Evolutionary conservation across 1,140 invertebrate genomes (phyloP), one percentile per base, ranked within the genome.

Genomic region (Scaptodrosophila lebanonensis): DNA sequence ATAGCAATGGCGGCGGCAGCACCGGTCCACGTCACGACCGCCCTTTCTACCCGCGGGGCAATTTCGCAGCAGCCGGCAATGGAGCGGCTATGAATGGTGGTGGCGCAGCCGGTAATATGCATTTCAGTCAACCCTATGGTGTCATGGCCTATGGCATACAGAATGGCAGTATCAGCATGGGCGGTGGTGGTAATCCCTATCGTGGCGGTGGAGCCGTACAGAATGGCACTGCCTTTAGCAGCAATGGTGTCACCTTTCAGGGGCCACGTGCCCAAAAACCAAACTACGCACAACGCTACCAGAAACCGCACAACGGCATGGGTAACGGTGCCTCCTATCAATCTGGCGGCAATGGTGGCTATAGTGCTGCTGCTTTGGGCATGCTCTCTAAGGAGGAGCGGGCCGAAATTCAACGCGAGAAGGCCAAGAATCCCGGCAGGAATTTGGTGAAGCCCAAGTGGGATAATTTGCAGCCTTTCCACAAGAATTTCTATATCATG

Each of bases 401-500:
- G 13, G 88, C 90, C 35, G 91, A 91, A 77, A 67, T 91, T 62
- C 90, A 91, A 61, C 90, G 90, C 48, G 88, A 90, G 65, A 91
- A 91, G 77, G 90, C 89, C 15, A 92, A 92, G 73, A 91, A 91
- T 75, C 92, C 95, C 15, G 96, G 95, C 40, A 92, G 93, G 45
- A 90, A 90, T 42, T 87, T 98, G 32, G 90, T 93, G 2, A 95
- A 95, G 83, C 95, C 95, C 4, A 91, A 90, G 52, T 98, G 96
- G 96, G 94, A 97, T 65, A 90, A 92, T 47, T 87, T 98, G 16
- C 91, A 92, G 61, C 92, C 93, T 25, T 97, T 98, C 85, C 90
- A 93, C 52, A 98, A 98, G 88, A 93, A 98, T 88, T 95, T 99
- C 79, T 98, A 98, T 86, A 89, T 92, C 51, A 94, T 96, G 39